A percentile compares a stretch with the other conserved stretches of the same genome.
These are phyloP conservation scores for Heloderma charlesbogerti DNA, from an alignment of 2,113 vertebrate genomes.

Conservation along the genomic window DNA sequence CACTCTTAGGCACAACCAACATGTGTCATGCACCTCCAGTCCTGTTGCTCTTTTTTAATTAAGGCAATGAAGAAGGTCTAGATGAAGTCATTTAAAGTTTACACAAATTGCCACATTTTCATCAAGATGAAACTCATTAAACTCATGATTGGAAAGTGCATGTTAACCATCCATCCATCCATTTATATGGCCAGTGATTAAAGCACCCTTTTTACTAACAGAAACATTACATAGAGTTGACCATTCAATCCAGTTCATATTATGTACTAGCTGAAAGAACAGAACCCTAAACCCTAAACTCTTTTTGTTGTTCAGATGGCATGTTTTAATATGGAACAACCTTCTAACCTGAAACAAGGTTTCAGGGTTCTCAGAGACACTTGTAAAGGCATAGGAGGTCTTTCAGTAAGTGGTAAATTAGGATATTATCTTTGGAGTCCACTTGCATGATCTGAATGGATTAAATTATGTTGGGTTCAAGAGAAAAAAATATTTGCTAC, in stretches of 20 bases:
- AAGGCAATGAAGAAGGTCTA: not conserved
- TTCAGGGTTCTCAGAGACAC: not conserved
- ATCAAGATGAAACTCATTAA: constrained; percentile 13
- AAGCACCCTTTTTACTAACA: not conserved
- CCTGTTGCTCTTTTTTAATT: constrained; percentile 16
- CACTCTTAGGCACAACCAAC: not conserved
- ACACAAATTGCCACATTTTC: constrained; percentile 16
- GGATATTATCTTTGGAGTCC: not conserved
- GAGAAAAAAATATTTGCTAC: not conserved
- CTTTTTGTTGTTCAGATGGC: not conserved
- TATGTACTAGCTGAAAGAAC: not conserved
- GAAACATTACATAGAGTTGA: not conserved
- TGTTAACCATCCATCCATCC: not conserved
- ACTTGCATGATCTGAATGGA: not conserved
- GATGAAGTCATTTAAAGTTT: constrained; percentile 6
- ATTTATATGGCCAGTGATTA: constrained; percentile 16
- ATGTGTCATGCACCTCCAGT: not conserved
- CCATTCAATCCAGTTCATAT: not conserved
- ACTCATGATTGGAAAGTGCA: not conserved
- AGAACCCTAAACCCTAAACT: not conserved
- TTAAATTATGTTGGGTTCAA: not conserved
- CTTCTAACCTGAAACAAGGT: not conserved
- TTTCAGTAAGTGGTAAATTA: constrained; percentile 1
- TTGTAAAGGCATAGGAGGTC: not conserved
- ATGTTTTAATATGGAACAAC: not conserved